Evolutionary conservation across 2,797 vertebrate genomes (phyloP), one percentile per base, ranked within the genome.

Genomic region (Paratrypauchen microcephalus): DNA sequence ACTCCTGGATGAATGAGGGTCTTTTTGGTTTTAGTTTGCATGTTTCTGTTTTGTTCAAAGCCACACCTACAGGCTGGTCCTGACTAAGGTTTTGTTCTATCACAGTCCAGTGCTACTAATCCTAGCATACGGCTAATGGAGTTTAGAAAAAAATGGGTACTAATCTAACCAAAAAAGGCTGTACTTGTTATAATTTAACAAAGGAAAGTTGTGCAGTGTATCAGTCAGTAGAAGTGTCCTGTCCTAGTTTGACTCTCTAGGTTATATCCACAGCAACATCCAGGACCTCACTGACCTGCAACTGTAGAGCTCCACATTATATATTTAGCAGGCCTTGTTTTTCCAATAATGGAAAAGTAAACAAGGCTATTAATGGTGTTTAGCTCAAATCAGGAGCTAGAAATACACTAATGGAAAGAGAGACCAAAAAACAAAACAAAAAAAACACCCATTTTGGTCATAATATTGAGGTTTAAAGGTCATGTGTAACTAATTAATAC

Each of bases 271-370:
- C 56, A 54, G 55, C 16, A 57, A 50, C 73, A 68, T 19, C 47
- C 41, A 69, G 41, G 30, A 66, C 24, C 54, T 24, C 11, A 39
- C 5, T 75, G 66, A 69, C 63, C 62, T 26, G 50, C 24, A 39
- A 54, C 11, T 45, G 41, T 36, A 8, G 16, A 59, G 65, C 19
- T 39, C 61, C 7, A 39, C 55, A 61, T 69, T 61, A 52, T 24
- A 45, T 66, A 66, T 66, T 66, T 32, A 66, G 39, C 30, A 39
- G 50, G 50, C 32, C 24, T 55, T 52, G 47, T 39, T 66, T 66
- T 66, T 54, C 26, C 15, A 61, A 59, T 19, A 45, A 39, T 19
- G 26, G 47, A 65, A 55, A 26, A n/a, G 28, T 11, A 57, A 55
- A 65, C 24, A n/a, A 32, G 45, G 47, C 18, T 67, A 62, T 60